Conservation (phyloP, 2,113 vertebrate species). For the Neoarius graeffei region DNA sequence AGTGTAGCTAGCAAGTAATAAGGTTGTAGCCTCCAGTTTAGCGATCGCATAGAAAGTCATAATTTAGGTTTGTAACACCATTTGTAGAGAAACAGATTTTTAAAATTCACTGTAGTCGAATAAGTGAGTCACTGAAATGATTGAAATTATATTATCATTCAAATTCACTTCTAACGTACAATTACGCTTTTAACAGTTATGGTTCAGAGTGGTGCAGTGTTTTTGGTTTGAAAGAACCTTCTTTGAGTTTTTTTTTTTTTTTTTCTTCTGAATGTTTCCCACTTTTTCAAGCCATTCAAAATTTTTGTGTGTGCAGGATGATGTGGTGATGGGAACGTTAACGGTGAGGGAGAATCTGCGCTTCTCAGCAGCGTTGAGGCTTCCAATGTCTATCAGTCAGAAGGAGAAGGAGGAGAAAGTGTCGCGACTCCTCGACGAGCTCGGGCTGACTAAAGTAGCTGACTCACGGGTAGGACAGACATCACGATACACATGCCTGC, state of each 20-base stretch:
- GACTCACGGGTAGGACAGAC: constrained; percentile 76
- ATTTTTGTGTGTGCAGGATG: constrained; percentile 71
- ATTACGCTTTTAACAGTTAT: too few species aligned
- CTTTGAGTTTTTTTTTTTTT: not conserved
- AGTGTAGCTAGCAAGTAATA: too few species aligned
- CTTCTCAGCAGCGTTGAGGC: constrained; percentile 83
- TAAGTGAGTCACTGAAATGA: too few species aligned
- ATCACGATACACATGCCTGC: not conserved
- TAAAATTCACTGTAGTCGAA: too few species aligned
- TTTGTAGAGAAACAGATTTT: too few species aligned
- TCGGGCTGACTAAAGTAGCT: constrained; percentile 82
- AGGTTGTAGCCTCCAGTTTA: too few species aligned
- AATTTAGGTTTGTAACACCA: too few species aligned
- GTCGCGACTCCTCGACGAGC: constrained; percentile 72
- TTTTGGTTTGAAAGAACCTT: not conserved
- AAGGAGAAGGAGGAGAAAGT: constrained; percentile 76
- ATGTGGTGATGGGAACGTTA: constrained; percentile 85
- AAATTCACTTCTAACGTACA: too few species aligned
- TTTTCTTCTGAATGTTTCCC: not conserved
- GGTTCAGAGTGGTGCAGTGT: too few species aligned
- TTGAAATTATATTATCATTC: too few species aligned
- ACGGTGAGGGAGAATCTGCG: constrained; percentile 83
- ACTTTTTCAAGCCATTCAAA: not conserved
- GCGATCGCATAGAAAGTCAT: too few species aligned
- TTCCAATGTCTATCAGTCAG: constrained; percentile 72